These are phyloP conservation scores for Rotaria magnacalcarata DNA, from an alignment of 2,888 invertebrate species.

Conservation along the genomic window DNA sequence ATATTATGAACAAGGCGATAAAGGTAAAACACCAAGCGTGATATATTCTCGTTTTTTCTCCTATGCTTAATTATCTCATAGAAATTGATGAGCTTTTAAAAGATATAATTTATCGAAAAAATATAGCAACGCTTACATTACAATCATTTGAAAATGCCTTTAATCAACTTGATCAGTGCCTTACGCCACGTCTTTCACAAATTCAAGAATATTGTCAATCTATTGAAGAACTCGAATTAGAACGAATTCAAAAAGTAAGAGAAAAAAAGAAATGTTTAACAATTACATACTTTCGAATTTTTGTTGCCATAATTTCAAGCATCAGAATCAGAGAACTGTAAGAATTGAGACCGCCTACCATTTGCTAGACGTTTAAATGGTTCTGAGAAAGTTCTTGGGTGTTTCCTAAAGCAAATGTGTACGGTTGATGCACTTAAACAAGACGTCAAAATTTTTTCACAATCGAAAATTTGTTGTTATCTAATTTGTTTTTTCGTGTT, in stretches of 20 bases:
- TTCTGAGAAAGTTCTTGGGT: too few species aligned
- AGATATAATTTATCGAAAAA: neutral
- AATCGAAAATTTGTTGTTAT: too few species aligned
- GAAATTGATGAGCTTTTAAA: neutral
- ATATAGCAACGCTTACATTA: neutral
- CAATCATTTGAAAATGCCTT: neutral
- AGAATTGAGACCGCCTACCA: too few species aligned
- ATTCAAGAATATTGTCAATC: slow-evolving; percentile 37
- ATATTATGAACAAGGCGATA: slow-evolving; percentile 16
- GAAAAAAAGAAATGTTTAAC: too few species aligned
- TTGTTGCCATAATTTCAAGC: too few species aligned
- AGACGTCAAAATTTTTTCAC: too few species aligned
- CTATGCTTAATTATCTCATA: neutral
- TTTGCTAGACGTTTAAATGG: too few species aligned
- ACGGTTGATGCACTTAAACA: too few species aligned
- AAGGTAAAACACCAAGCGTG: neutral
- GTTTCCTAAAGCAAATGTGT: too few species aligned
- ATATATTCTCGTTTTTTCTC: too few species aligned
- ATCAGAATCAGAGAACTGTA: too few species aligned
- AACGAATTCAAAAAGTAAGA: slow-evolving; percentile 10
- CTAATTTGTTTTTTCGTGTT: neutral
- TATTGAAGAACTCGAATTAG: slow-evolving; percentile 43
- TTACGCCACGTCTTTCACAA: neutral
- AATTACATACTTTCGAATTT: too few species aligned
- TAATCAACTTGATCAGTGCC: neutral